These are phyloP conservation scores for Stratiolaelaps scimitus DNA, from an alignment of 1,140 invertebrate species.

Conservation along the genomic window DNA sequence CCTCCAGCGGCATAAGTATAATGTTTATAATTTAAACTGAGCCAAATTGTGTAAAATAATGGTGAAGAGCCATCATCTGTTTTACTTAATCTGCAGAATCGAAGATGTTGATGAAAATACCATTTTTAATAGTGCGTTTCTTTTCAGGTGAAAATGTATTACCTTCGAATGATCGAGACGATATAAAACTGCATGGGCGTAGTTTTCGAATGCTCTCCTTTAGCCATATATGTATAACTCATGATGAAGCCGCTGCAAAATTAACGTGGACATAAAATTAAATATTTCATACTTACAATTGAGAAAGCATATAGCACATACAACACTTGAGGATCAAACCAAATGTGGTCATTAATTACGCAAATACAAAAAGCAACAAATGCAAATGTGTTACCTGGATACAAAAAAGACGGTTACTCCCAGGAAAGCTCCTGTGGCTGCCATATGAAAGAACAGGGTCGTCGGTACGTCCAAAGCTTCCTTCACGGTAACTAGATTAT, in stretches of 20 bases:
- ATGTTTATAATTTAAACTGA: no score
- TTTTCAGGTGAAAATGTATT: neutral
- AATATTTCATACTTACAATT: neutral
- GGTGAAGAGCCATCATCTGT: no score
- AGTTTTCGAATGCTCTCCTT: neutral
- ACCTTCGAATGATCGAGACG: constrained; percentile 22
- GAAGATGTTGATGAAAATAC: no score
- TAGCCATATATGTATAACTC: constrained; percentile 5
- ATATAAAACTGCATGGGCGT: neutral
- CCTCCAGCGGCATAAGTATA: no score
- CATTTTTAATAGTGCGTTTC: no score
- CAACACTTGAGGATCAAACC: neutral
- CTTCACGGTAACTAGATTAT: constrained; percentile 13
- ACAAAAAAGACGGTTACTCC: constrained; percentile 20
- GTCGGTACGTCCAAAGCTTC: constrained; percentile 6
- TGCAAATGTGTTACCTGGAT: neutral
- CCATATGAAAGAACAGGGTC: constrained; percentile 12
- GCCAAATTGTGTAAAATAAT: no score
- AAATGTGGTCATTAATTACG: neutral
- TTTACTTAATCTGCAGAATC: no score
- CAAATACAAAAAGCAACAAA: neutral
- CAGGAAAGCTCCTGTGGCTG: constrained; percentile 11
- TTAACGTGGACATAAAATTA: neutral
- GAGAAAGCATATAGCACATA: neutral
- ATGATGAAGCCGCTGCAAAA: constrained; percentile 23